Conservation (phyloP, 2,113 vertebrate genomes). For the Acanthochromis polyacanthus region DNA sequence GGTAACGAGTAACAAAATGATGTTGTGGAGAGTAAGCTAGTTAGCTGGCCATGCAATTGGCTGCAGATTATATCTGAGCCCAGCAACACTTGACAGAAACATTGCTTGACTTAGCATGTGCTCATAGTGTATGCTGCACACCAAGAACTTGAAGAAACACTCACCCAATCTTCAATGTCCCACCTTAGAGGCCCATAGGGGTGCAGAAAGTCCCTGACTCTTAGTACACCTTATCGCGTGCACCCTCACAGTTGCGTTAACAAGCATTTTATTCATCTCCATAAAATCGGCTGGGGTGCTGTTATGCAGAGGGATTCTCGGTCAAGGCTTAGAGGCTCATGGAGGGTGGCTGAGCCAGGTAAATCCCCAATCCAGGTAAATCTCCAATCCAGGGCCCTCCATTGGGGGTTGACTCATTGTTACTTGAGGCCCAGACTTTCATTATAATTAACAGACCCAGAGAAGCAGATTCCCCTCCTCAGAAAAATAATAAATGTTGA, state of each 20-base stretch:
- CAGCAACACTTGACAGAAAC: too few relatives aligned
- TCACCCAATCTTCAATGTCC: neutral
- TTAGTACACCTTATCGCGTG: conserved; percentile 33
- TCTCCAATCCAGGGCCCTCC: conserved; percentile 36
- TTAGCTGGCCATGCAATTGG: neutral
- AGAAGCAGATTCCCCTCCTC: conserved; percentile 64
- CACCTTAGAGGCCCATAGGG: conserved; percentile 3
- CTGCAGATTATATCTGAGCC: neutral
- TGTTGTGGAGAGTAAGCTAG: neutral
- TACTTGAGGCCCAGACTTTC: conserved; percentile 16
- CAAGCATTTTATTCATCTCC: conserved; percentile 60
- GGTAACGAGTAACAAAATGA: neutral
- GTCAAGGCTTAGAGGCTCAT: conserved; percentile 41
- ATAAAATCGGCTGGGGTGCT: conserved; percentile 48
- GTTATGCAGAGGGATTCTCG: conserved; percentile 52
- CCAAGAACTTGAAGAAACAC: conserved; percentile 21
- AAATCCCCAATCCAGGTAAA: conserved; percentile 66
- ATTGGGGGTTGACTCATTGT: conserved; percentile 31
- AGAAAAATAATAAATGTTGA: conserved; percentile 73
- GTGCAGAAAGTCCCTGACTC: conserved; percentile 30
- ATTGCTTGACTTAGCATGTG: neutral
- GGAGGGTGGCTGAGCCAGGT: conserved; percentile 47
- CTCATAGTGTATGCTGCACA: neutral
- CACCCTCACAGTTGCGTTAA: conserved; percentile 40
- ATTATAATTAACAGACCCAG: conserved; percentile 30